Base-by-base conservation (phyloP, 1,140 invertebrate genomes). In the Halesus radiatus region DNA sequence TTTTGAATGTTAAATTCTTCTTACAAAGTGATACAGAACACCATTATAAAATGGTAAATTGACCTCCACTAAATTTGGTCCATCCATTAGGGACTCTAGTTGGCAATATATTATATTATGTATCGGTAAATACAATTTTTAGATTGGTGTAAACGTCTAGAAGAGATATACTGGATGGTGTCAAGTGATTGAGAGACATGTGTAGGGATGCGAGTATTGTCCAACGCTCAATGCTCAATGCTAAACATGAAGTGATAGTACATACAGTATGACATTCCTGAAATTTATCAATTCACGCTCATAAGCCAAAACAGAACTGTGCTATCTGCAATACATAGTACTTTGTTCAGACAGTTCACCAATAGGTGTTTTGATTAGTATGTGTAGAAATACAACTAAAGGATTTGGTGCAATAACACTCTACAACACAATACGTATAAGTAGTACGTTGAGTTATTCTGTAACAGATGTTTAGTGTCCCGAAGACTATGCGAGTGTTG, bases 61-160 rank as follows among this genome's bases (percentile, higher is more conserved):
- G 54, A 56, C 54, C 54, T 56, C n/a, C 54, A 22, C 62, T 66
- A 22, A 18, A 66, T 66, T 66, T 66, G 62, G 62, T 66, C 62
- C 62, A 66, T 66, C 29, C 26, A 29, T 66, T 26, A 32, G 62
- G n/a, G 26, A 32, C 62, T 66, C 20, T 66, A 32, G 62, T 29
- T 66, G 3, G 62, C 62, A 32, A 66, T 56, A 56, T 56, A 56
- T 56, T 56, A 56, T 22, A 7, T 3, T n/a, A n/a, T n/a, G n/a
- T n/a, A n/a, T n/a, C n/a, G n/a, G n/a, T 56, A 56, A 56, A 56
- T 56, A 56, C 20, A 56, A 56, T 66, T n/a, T 32, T 23, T 64
- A 64, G 23, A 64, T 64, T 64, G 60, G 60, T 64, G 60, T 64
- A 64, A 64, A 64, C 60, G 15, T 64, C 5, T 18, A 56, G n/a